Conservation (phyloP, 2,797 vertebrate genomes). For the Platalea minor region DNA sequence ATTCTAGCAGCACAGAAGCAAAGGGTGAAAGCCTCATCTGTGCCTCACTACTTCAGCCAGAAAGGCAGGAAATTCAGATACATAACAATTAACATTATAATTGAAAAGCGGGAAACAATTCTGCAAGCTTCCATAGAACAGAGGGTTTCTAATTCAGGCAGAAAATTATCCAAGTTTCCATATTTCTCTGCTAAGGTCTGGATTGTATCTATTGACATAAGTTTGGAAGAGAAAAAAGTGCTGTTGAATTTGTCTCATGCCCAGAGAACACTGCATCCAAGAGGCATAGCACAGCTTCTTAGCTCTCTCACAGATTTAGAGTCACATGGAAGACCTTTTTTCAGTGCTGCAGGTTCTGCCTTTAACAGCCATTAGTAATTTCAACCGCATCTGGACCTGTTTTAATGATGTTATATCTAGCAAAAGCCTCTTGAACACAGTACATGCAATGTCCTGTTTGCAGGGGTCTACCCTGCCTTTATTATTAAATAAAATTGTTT, state of each 20-base stretch:
- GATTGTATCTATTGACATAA: not conserved
- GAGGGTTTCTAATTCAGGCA: not conserved
- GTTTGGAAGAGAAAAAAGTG: not conserved
- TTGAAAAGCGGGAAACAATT: not conserved
- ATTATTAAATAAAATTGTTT: not conserved
- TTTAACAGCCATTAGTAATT: not conserved
- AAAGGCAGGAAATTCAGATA: not conserved
- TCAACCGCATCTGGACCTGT: not conserved
- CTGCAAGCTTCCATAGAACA: not conserved
- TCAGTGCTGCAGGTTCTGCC: not conserved
- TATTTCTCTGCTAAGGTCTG: not conserved
- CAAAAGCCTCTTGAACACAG: not conserved
- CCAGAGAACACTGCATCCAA: not conserved
- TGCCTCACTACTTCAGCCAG: not conserved
- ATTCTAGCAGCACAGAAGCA: not conserved
- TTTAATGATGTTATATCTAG: not conserved
- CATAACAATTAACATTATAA: not conserved
- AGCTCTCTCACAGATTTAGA: not conserved
- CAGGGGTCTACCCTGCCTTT: not conserved
- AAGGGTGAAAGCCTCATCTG: not conserved
- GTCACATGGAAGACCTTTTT: not conserved
- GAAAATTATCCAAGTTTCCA: not conserved
- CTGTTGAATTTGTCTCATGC: not conserved
- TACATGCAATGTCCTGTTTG: not conserved
- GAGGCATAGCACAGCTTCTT: not conserved